phyloP scores from a whole-genome alignment of 2,113 vertebrate species.

The Noctilio leporinus region DNA sequence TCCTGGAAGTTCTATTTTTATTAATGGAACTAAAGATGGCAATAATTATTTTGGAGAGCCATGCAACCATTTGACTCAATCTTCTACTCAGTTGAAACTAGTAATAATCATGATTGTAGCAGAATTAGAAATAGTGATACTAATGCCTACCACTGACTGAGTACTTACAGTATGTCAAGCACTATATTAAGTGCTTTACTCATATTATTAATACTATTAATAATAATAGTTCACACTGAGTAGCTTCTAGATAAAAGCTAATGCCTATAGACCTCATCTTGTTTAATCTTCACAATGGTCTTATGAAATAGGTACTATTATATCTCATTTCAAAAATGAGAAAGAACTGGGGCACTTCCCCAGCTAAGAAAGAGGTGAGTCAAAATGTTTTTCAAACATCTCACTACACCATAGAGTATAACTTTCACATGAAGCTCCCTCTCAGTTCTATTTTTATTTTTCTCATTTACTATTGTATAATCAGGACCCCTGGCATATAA shows the following conservation, averaged over 20 bases:
- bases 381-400: neutral
- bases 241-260: neutral
- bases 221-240: neutral
- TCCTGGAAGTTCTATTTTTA: neutral
- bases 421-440: neutral
- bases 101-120: neutral
- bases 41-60: neutral
- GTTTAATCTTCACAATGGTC: neutral
- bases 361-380: neutral
- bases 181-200: neutral
- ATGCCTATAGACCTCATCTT: neutral
- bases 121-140: neutral
- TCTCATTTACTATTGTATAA: neutral
- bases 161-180: neutral
- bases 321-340: neutral
- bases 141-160: neutral
- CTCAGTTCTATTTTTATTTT: neutral
- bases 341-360: neutral
- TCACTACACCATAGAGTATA: neutral
- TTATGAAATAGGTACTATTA: neutral
- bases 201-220: neutral
- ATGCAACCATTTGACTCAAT: neutral
- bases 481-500: neutral
- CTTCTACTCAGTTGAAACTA: neutral
- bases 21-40: neutral